Base-by-base conservation (phyloP, 2,888 invertebrate species). In the Cheilosia urbana region DNA sequence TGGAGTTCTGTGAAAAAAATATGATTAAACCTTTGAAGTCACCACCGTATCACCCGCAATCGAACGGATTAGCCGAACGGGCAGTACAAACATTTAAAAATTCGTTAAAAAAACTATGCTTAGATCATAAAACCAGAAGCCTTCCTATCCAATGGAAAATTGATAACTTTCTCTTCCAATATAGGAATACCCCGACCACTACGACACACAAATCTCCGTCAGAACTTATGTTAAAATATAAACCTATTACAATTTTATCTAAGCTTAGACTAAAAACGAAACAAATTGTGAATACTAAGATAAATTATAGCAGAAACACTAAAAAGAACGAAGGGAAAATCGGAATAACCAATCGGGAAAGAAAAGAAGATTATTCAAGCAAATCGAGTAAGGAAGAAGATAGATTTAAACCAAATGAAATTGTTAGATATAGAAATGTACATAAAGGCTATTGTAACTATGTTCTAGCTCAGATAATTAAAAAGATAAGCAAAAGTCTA, bases 1-100 rank as follows among this genome's bases (percentile, higher is more conserved):
- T 21, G 21, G 21, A 21, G 1, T 21, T 21, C 21, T 21, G 21
- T 21, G 53, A 66, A 9, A 45, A 21, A 13, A 62, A 27, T 45
- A 2, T 9, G n/a, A 62, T 62, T n/a, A 40, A 13, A 19, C 15
- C 21, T 6, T 30, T 58, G n/a, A 62, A 83, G 13, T 88, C 27
- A 82, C 82, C 77, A 30, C 60, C 72, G 5, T 82, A 69, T 84
- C 87, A 42, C 47, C 85, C 40, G 42, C 21, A 88, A 77, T 88
- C 87, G 19, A 89, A 89, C 69, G 88, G 89, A 11, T 30, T 73
- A 19, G 87, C 88, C 5, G 88, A 89, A 82, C 9, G 40, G 40
- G 40, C 40, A 9, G 40, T 40, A 11, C 15, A 40, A 40, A 40
- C 40, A 11, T 11, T 6, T 11, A 40, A 40, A 11, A 40, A 40